Conservation (phyloP, 1,140 invertebrate species). For the Ladona fulva region DNA sequence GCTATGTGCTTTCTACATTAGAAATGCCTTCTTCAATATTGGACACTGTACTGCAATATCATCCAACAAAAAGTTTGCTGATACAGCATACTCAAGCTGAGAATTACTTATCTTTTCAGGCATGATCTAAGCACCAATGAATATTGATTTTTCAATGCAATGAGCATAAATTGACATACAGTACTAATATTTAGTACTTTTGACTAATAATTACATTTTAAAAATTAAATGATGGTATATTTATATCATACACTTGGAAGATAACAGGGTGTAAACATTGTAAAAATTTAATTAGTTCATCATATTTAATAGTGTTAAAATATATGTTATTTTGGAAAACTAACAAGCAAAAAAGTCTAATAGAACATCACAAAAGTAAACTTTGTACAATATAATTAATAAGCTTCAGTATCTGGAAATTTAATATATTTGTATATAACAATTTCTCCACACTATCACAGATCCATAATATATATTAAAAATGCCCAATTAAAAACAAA, state of each 20-base stretch:
- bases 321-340: neutral
- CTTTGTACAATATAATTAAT: neutral
- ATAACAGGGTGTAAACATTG: neutral
- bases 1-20: neutral
- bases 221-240: neutral
- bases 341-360: neutral
- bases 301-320: conserved; percentile 1
- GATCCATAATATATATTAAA: neutral
- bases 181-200: neutral
- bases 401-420: neutral
- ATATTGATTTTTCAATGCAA: conserved; percentile 7
- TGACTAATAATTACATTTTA: neutral
- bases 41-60: neutral
- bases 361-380: neutral
- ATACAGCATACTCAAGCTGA: conserved; percentile 9
- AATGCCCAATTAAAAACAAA: neutral
- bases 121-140: neutral
- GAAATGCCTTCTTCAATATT: neutral
- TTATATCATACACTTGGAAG: neutral
- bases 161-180: conserved; percentile 3
- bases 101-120: neutral
- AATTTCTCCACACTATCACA: neutral
- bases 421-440: neutral
- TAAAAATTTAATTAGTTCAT: conserved; percentile 1
- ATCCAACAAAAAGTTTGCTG: neutral